Base-by-base conservation (phyloP, 2,113 vertebrate species). In the Aldabrachelys gigantea region DNA sequence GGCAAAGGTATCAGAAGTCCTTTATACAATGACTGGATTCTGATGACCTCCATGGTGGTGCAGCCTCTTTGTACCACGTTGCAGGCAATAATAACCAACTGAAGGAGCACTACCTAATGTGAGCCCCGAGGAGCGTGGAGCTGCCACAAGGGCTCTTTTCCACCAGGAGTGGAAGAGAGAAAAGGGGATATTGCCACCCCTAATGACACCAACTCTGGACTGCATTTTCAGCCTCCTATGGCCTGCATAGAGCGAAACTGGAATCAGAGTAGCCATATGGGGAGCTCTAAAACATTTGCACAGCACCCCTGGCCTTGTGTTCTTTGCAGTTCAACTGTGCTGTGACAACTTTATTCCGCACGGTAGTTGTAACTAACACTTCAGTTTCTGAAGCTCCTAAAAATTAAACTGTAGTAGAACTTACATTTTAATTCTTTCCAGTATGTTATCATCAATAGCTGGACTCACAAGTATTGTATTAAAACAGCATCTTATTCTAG, bases 251-350 rank as follows among this genome's bases (percentile, higher is more conserved):
- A 92, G 0, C 92, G 89, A 62, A 76, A 62, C 65, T 47, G 0
- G 2, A 25, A 56, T 56, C 25, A 83, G 44, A 41, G 27, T 87
- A 25, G 25, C 8, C 8, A 11, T 29, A 87, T 4, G 14, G 27
- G 56, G 17, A 53, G 47, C 19, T 69, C 54, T 0, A 0, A 79
- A n/a, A 85, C 6, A 86, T 8, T 47, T 6, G 59, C 57, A 6
- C 4, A 38, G 78, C 82, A 56, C 62, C 83, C 56, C 75, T 75
- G 1, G 1, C 29, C 11, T 78, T 56, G 62, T 0, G 0, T 21
- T 85, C 50, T 78, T 44, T 10, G 14, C 47, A 82, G 62, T 59
- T 62, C 16, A 31, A n/a, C 84, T 86, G 54, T 1, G 1, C 69
- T 94, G 41, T 87, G 76, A 7, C 24, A 87, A 47, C 47, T 25